Percentiles rank a stretch among this genome's conserved stretches.
These are phyloP conservation scores for Mobula birostris DNA, from an alignment of 2,113 vertebrate genomes.

Conservation along the genomic window DNA sequence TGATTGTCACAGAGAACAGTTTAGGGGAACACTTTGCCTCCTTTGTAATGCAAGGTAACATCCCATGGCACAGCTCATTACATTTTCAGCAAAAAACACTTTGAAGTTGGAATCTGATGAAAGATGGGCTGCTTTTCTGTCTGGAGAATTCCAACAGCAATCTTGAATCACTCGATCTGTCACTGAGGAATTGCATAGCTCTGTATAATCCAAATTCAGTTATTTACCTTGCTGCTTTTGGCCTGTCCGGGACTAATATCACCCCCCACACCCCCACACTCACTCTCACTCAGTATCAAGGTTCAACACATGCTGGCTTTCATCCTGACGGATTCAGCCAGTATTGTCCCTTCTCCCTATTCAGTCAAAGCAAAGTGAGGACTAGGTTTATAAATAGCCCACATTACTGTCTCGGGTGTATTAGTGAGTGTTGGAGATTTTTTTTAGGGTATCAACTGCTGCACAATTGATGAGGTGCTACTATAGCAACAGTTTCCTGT, in stretches of 20 bases:
- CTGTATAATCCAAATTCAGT: background rate
- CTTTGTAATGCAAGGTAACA: background rate
- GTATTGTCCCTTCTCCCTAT: background rate
- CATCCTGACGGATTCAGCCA: background rate
- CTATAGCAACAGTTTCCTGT: conserved; percentile 20
- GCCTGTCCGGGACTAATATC: background rate
- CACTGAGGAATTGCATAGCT: background rate
- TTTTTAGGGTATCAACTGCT: conserved; percentile 1
- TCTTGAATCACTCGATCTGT: background rate
- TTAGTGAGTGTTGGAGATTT: background rate
- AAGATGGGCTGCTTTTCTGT: background rate
- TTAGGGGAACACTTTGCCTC: background rate
- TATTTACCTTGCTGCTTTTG: background rate
- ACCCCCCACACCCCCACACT: background rate
- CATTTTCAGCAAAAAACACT: background rate
- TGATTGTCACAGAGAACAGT: background rate
- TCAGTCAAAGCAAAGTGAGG: background rate
- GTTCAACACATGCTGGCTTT: background rate
- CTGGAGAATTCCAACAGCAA: background rate
- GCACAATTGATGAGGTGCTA: background rate
- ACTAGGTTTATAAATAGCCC: conserved; percentile 13
- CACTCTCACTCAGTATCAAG: background rate
- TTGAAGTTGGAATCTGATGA: background rate
- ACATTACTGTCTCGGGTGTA: background rate
- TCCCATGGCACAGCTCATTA: background rate